Percentiles rank a stretch among this genome's conserved stretches.
phyloP scores from a whole-genome alignment of 92 coral and sea anemone species.

The Siderastrea siderea region DNA sequence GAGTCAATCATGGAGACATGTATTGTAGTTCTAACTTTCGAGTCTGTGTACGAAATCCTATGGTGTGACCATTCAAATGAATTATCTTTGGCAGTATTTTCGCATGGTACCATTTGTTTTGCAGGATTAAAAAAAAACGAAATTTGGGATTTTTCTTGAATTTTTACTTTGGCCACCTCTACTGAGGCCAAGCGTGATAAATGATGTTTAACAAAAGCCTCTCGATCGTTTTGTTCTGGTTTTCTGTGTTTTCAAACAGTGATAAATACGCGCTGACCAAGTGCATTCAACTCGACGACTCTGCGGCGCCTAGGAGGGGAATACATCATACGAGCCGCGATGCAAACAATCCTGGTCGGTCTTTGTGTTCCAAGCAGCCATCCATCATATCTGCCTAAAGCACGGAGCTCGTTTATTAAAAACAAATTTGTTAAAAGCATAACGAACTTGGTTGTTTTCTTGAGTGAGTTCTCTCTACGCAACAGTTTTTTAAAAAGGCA shows the following conservation, averaged over 20 bases:
- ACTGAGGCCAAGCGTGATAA: background rate
- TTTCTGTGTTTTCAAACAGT: slow-evolving; percentile 34
- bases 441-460: background rate
- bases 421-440: slow-evolving; percentile 15
- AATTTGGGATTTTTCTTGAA: too few species aligned
- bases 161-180: background rate
- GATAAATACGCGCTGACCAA: background rate
- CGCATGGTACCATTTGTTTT: too few species aligned
- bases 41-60: too few species aligned
- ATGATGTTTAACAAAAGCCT: background rate
- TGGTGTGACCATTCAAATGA: too few species aligned
- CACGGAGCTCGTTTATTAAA: slow-evolving; percentile 20
- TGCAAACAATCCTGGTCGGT: slow-evolving; percentile 32
- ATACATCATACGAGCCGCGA: slow-evolving; percentile 30
- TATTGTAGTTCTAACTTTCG: too few species aligned
- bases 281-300: slow-evolving; percentile 12
- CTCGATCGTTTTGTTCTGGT: slow-evolving; percentile 22
- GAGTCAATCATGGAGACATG: too few species aligned
- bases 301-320: slow-evolving; percentile 33
- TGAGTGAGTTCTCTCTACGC: background rate
- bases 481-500: background rate
- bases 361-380: slow-evolving; percentile 45
- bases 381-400: slow-evolving; percentile 61
- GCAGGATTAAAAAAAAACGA: too few species aligned
- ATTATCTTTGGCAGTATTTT: too few species aligned